A percentile compares a stretch with the other conserved stretches of the same genome.
Evolutionary conservation across 2,888 invertebrate genomes (phyloP).

Genomic region (Encarsia formosa): DNA sequence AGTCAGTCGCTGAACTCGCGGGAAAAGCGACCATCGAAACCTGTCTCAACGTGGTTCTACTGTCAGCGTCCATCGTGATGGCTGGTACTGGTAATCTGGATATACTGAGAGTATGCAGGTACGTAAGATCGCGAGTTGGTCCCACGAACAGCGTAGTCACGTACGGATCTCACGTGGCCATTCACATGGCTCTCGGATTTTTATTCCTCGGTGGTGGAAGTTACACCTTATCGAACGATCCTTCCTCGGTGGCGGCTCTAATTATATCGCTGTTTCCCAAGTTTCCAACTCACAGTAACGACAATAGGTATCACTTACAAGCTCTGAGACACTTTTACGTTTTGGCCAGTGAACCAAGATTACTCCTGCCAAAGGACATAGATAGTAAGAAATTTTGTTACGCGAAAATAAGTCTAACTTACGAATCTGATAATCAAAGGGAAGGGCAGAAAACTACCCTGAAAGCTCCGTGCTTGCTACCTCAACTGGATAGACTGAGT

Average conservation of each 20-base stretch:
- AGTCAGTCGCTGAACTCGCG: slow-evolving; percentile 78
- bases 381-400: slow-evolving; percentile 76
- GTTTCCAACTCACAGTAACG: slow-evolving; percentile 93
- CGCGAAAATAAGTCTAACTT: slow-evolving; percentile 61
- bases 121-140: slow-evolving; percentile 77
- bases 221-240: slow-evolving; percentile 76
- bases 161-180: slow-evolving; percentile 89
- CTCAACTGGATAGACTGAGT: slow-evolving; percentile 70
- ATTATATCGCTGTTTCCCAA: slow-evolving; percentile 94
- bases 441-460: slow-evolving; percentile 58
- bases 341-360: slow-evolving; percentile 84
- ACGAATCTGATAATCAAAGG: slow-evolving; percentile 50
- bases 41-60: slow-evolving; percentile 76
- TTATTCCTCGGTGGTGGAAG: slow-evolving; percentile 92
- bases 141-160: slow-evolving; percentile 66
- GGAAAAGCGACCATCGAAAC: slow-evolving; percentile 88
- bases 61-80: slow-evolving; percentile 87
- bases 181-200: slow-evolving; percentile 92
- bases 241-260: slow-evolving; percentile 82
- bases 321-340: slow-evolving; percentile 96
- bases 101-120: slow-evolving; percentile 76
- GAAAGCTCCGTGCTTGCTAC: slow-evolving; percentile 81
- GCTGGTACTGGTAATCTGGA: slow-evolving; percentile 88
- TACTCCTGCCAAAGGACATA: slow-evolving; percentile 83
- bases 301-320: slow-evolving; percentile 97